These are phyloP conservation scores for Pomatostomus ruficeps DNA, from an alignment of 2,113 vertebrate species.

Conservation along the genomic window DNA sequence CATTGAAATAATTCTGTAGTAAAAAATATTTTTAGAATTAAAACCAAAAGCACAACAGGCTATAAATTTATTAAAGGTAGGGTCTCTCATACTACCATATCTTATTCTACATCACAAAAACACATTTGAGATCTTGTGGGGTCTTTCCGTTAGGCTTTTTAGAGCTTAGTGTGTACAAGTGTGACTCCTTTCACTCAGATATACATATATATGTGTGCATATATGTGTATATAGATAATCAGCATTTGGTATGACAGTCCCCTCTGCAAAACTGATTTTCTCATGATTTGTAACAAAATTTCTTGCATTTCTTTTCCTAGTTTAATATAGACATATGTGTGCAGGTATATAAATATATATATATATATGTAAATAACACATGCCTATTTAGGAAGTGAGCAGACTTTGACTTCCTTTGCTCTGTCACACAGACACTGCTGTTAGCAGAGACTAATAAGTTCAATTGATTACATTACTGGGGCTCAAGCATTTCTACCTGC, in stretches of 20 bases:
- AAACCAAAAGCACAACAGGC: not conserved
- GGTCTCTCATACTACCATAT: not conserved
- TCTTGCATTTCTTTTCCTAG: not conserved
- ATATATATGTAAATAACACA: fast-evolving
- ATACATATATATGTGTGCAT: not conserved
- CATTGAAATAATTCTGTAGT: not conserved
- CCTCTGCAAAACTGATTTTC: not conserved
- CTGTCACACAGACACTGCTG: not conserved
- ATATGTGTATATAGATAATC: not conserved
- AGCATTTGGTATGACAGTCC: not conserved
- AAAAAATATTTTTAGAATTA: not conserved
- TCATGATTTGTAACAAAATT: not conserved
- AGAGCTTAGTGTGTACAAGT: not conserved
- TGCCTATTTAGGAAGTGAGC: not conserved
- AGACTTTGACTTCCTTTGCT: not conserved
- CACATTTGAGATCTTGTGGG: not conserved
- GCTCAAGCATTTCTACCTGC: not conserved
- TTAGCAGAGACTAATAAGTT: not conserved
- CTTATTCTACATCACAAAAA: not conserved
- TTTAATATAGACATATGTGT: not conserved
- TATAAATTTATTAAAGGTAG: not conserved
- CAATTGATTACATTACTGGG: not conserved
- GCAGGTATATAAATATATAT: not conserved
- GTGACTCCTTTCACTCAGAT: not conserved
- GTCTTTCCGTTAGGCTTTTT: not conserved